phyloP scores from a whole-genome alignment of 2,888 invertebrate genomes.

The Catocala fraxini region DNA sequence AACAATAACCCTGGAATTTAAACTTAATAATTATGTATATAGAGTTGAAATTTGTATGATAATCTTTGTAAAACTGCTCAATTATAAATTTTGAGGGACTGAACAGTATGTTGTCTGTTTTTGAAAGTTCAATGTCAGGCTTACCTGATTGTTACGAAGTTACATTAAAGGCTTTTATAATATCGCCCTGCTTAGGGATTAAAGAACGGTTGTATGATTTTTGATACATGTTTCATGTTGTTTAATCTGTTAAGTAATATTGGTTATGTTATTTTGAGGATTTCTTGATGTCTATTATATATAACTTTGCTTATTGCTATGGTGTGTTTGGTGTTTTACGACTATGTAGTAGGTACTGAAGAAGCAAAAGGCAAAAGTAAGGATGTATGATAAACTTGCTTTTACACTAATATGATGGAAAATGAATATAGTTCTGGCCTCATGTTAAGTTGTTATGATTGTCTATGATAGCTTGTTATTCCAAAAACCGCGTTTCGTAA shows the following conservation, averaged over 20 bases:
- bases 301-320: too few relatives aligned
- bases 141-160: slow-evolving; percentile 38
- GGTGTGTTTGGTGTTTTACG: too few relatives aligned
- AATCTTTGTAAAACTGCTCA: slow-evolving; percentile 7
- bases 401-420: too few relatives aligned
- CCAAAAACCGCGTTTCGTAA: too few relatives aligned
- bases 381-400: too few relatives aligned
- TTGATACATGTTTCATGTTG: slow-evolving; percentile 6
- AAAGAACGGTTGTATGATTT: slow-evolving; percentile 8
- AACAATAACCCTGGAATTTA: not conserved
- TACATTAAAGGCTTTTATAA: slow-evolving; percentile 36
- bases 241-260: slow-evolving; percentile 1
- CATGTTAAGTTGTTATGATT: too few relatives aligned
- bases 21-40: not conserved
- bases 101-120: slow-evolving; percentile 24
- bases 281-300: not conserved
- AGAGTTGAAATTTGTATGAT: slow-evolving; percentile 4
- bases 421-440: too few relatives aligned
- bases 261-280: not conserved
- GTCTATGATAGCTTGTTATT: too few relatives aligned
- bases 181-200: slow-evolving; percentile 16
- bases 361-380: too few relatives aligned
- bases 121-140: slow-evolving; percentile 44
- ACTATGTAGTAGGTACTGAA: too few relatives aligned
- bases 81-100: slow-evolving; percentile 19